Evolutionary conservation across 2,797 vertebrate species (phyloP).

Genomic region (Syncerus caffer): DNA sequence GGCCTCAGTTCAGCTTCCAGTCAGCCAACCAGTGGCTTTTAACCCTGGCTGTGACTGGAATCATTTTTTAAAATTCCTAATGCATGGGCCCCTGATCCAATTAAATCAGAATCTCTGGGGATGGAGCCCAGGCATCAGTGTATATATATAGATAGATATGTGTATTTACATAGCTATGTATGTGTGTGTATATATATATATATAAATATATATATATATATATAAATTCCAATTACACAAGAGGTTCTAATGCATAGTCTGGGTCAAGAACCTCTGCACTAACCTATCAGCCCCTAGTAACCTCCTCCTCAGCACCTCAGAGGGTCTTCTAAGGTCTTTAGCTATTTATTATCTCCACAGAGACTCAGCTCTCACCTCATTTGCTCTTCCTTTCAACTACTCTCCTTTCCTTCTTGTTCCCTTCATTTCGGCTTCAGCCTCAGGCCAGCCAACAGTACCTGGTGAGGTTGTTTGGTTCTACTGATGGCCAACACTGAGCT

Average conservation of each 20-base stretch:
- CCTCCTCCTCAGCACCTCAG: not conserved
- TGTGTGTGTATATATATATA: not conserved
- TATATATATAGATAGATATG: not conserved
- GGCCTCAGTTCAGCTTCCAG: not conserved
- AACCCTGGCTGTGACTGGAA: not conserved
- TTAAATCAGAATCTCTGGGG: not conserved
- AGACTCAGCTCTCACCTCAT: not conserved
- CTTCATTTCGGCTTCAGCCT: not conserved
- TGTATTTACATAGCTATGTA: not conserved
- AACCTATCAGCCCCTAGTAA: not conserved
- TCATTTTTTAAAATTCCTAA: not conserved
- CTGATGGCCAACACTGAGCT: not conserved
- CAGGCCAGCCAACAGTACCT: not conserved
- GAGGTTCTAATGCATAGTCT: not conserved
- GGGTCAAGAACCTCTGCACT: not conserved
- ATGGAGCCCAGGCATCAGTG: not conserved
- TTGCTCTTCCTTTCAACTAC: not conserved
- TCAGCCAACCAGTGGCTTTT: not conserved
- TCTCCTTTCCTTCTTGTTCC: not conserved
- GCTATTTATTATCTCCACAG: not conserved
- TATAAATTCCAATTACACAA: not conserved
- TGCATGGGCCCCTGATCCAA: not conserved
- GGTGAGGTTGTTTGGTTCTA: not conserved
- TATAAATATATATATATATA: not conserved
- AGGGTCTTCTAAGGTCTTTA: not conserved